phyloP scores from a whole-genome alignment of 2,113 vertebrate species.

The Gnathonemus longibarbis region DNA sequence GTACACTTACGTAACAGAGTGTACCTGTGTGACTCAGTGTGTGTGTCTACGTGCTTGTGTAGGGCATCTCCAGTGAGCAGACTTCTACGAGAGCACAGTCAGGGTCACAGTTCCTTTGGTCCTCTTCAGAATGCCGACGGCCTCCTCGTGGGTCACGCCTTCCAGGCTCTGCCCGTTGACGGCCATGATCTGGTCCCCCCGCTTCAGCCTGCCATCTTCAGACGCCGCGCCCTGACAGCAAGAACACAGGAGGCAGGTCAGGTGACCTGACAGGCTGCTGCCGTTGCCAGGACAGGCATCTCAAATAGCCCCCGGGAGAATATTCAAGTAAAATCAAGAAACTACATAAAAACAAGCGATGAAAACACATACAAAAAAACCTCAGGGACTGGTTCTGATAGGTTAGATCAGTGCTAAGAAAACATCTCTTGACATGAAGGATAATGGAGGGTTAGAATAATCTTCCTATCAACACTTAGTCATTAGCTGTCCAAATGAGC shows the following conservation, averaged over 20 bases:
- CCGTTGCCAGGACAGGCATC: background rate
- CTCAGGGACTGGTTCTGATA: background rate
- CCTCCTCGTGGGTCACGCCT: slow-evolving; percentile 91
- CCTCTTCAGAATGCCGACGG: slow-evolving; percentile 85
- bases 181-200: slow-evolving; percentile 93
- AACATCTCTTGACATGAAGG: background rate
- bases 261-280: background rate
- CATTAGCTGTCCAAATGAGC: background rate
- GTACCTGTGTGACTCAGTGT: background rate
- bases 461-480: background rate
- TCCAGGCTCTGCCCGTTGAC: slow-evolving; percentile 91
- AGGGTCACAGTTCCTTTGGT: slow-evolving; percentile 89
- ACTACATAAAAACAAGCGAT: background rate
- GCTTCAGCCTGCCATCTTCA: slow-evolving; percentile 87
- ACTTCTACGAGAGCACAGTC: slow-evolving; percentile 77
- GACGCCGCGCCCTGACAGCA: slow-evolving; percentile 78
- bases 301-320: background rate
- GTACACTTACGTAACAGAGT: background rate
- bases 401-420: background rate
- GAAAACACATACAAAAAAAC: background rate
- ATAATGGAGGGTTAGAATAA: background rate
- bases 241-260: background rate
- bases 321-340: background rate
- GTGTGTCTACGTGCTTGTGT: slow-evolving; percentile 19
- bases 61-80: slow-evolving; percentile 1